phyloP scores from a whole-genome alignment of 2,797 vertebrate species.

The Chaetodon trifasciatus region DNA sequence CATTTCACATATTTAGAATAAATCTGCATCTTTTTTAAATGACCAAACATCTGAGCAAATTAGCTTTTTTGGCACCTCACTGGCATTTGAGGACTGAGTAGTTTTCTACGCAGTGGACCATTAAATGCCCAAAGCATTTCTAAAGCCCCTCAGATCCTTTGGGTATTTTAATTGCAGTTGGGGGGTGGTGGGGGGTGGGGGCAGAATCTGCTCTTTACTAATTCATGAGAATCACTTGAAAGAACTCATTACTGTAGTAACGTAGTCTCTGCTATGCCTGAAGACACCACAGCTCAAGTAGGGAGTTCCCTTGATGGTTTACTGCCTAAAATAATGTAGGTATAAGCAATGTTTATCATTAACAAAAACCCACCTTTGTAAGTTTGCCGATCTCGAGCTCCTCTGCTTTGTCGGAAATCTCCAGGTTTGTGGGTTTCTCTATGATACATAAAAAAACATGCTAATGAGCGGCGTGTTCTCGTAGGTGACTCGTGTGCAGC shows the following conservation, averaged over 20 bases:
- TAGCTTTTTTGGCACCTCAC: constrained; percentile 38
- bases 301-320: constrained; percentile 65
- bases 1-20: constrained; percentile 5
- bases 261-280: constrained; percentile 62
- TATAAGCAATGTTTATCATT: constrained; percentile 68
- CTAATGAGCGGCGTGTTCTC: constrained; percentile 30
- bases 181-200: constrained; percentile 17
- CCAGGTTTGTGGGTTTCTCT: constrained; percentile 91
- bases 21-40: constrained; percentile 52
- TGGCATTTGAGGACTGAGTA: constrained; percentile 47
- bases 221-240: constrained; percentile 83
- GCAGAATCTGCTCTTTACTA: constrained; percentile 73
- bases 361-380: constrained; percentile 88
- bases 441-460: constrained; percentile 47
- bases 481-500: constrained; percentile 8
- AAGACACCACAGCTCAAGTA: constrained; percentile 52
- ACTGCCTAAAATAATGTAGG: constrained; percentile 66
- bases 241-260: constrained; percentile 79
- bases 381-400: constrained; percentile 92
- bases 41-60: constrained; percentile 56
- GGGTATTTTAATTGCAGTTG: constrained; percentile 78
- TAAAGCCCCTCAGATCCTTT: constrained; percentile 71
- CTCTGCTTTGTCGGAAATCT: constrained; percentile 86
- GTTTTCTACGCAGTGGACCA: constrained; percentile 70
- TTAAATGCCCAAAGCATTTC: constrained; percentile 78